phyloP scores from a whole-genome alignment of 2,888 invertebrate genomes.

The Sericinus montela region DNA sequence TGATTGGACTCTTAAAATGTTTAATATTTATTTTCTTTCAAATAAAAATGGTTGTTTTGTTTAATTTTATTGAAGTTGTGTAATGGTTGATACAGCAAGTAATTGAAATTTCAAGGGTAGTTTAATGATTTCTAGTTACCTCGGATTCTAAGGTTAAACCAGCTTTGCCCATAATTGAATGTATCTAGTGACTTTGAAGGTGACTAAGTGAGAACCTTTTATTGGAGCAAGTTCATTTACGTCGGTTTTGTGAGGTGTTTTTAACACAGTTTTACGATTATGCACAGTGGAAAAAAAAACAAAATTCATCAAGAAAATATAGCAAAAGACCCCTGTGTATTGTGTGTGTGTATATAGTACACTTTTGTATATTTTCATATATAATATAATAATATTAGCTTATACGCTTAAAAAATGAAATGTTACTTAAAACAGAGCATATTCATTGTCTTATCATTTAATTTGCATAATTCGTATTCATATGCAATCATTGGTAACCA shows the following conservation, averaged over 20 bases:
- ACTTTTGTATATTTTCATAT: no score
- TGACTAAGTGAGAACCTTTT: constrained; percentile 15
- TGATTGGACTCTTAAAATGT: neutral
- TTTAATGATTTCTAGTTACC: constrained; percentile 38
- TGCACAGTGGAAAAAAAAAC: neutral
- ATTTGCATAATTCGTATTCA: no score
- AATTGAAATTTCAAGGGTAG: constrained; percentile 36
- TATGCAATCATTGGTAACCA: no score
- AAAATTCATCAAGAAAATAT: neutral
- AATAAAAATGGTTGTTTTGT: constrained; percentile 6
- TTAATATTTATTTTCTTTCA: neutral
- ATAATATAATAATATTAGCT: no score
- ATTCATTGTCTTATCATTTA: no score
- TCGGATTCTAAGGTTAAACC: constrained; percentile 27
- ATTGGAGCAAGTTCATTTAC: constrained; percentile 19
- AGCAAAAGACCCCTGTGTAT: neutral
- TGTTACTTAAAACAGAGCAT: no score
- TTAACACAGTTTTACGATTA: constrained; percentile 1
- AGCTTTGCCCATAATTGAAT: constrained; percentile 28
- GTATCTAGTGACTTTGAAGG: constrained; percentile 31
- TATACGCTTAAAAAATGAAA: no score
- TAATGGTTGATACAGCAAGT: constrained; percentile 13
- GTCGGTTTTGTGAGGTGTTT: constrained; percentile 6
- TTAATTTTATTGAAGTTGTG: no score
- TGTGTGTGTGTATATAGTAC: neutral